Evolutionary conservation across 2,113 vertebrate species (phyloP), one percentile per base, ranked within the genome.

Genomic region (Archilochus colubris): DNA sequence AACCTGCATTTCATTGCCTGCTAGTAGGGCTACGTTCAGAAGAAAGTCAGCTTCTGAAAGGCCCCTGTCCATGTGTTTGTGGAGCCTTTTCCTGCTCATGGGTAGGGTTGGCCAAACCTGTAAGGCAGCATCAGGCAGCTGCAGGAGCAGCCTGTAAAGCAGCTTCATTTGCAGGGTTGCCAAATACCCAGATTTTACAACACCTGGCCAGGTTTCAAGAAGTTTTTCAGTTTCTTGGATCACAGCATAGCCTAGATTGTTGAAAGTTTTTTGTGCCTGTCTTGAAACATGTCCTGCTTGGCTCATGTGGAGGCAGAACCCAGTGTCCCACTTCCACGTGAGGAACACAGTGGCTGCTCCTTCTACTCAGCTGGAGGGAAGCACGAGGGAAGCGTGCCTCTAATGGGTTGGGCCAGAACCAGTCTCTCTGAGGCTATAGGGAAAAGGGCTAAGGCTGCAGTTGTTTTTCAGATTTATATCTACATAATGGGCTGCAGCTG

Each of bases 311-410:
- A 72, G 61, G 70, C 74, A 76, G 73, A 86, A 12, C 28, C 8
- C 22, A 38, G 77, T 0, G 0, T 50, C 30, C 14, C 7, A 6
- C 38, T 86, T 77, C 33, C 4, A 23, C 0, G 0, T 50, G 48
- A 43, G 33, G 30, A 83, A 12, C 1, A 0, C n/a, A 18, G 43
- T 40, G 33, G 31, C 61, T 82, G 33, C 50, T 85, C 11, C n/a
- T 54, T 48, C 31, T 15, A 1, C 44, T 43, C 7, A 79, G 44
- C 63, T 89, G 91, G 53, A 82, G n/a, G 46, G 50, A 16, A 72
- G 25, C 51, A 48, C 1, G 3, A 33, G n/a, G 44, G 70, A 40
- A 64, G 14, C 1, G 0, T 84, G 77, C 31, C 14, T 75, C 31
- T 48, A 1, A 0, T 48, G 33, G 48, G 30, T 10, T 2, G 0